Evolutionary conservation across 1,140 invertebrate species (phyloP).

Genomic region (Drosophila ananassae): DNA sequence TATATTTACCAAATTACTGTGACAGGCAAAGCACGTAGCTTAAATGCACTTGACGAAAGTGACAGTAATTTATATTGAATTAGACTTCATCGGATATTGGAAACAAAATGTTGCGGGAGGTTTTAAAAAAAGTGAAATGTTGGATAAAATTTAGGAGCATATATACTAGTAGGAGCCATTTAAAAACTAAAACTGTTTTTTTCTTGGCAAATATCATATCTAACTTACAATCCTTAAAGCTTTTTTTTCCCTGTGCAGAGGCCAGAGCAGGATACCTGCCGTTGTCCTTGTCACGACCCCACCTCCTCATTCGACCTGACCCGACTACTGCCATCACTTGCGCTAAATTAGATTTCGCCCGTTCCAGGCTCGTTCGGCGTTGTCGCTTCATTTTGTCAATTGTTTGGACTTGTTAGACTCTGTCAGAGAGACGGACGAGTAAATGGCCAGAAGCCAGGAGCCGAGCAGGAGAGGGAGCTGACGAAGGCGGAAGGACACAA

Average conservation of each 20-base stretch:
- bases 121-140: neutral
- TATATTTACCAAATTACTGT: conserved; percentile 70
- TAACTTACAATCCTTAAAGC: too few relatives aligned
- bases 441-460: conserved; percentile 57
- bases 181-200: too few relatives aligned
- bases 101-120: neutral
- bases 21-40: conserved; percentile 43
- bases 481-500: conserved; percentile 27
- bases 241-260: conserved; percentile 21
- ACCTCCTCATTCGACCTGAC: conserved; percentile 18
- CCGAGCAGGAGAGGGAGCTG: neutral
- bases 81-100: neutral
- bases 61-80: conserved; percentile 1
- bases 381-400: conserved; percentile 79
- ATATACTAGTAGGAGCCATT: too few relatives aligned
- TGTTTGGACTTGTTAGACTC: conserved; percentile 65
- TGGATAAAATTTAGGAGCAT: neutral
- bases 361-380: conserved; percentile 55
- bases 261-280: conserved; percentile 13
- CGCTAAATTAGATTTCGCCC: conserved; percentile 77
- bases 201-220: too few relatives aligned
- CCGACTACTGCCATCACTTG: conserved; percentile 59
- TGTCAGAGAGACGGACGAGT: conserved; percentile 32
- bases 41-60: conserved; percentile 5
- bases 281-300: neutral